Base-by-base conservation (phyloP, 2,888 invertebrate species). In the Acanthoscelides obtectus region DNA sequence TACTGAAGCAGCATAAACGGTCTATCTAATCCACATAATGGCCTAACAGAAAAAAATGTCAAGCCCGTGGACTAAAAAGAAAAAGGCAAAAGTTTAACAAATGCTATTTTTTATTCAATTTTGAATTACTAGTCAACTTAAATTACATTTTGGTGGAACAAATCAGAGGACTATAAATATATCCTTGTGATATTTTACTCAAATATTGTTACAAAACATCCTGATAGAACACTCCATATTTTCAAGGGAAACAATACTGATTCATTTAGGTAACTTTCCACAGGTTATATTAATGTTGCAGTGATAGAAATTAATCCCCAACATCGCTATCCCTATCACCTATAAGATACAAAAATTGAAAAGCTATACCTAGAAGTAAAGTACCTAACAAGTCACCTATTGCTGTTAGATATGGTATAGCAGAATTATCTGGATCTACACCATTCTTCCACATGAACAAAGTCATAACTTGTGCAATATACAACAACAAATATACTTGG, bases 321-420 rank as follows among this genome's bases (percentile, higher is more conserved):
- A 92, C 88, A 84, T 92, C 92, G 81, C 90, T 90, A 83, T 92
- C 92, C 80, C 90, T 89, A 81, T 93, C 93, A 72, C 93, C 93
- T 80, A 93, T 92, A 45, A 91, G 87, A 85, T 90, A 91, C 67
- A 93, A 87, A 77, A 93, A 87, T 81, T 92, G 90, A 83, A 94
- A 94, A 65, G 93, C 93, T 75, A 92, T 84, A 76, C 93, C 92
- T 64, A 94, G 86, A 25, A 94, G 87, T 67, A 92, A 90, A 68
- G 96, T 96, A 22, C 97, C 97, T 71, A 96, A 86, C 72, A 97
- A 89, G 86, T 97, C 97, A 27, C 97, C 97, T 19, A 95, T 86
- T 6, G 97, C 96, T 25, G 96, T 96, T 77, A 96, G 86, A 83
- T 96, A 95, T 67, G 96, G 96, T 83, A 96, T 96, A 71, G 95